Evolutionary conservation across 2,888 invertebrate species (phyloP).

Genomic region (Phyllotreta striolata): DNA sequence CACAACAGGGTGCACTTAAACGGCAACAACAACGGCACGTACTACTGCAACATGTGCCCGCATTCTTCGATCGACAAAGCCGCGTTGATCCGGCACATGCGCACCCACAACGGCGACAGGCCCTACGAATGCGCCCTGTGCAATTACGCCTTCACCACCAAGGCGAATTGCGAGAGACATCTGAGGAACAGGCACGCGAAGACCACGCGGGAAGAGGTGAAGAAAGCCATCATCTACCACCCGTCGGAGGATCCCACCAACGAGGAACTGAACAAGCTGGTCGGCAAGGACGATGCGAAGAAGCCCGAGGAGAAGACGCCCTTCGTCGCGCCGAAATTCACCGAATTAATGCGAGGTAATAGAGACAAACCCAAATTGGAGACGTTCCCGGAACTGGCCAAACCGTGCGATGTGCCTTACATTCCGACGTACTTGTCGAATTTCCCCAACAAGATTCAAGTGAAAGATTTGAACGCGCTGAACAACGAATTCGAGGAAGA

Average conservation of each 20-base stretch:
- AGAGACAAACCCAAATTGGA: slow-evolving; percentile 37
- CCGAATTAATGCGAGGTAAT: slow-evolving; percentile 35
- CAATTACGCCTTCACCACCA: slow-evolving; percentile 95
- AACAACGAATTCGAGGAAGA: slow-evolving; percentile 56
- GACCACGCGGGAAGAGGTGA: slow-evolving; percentile 86
- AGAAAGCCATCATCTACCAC: slow-evolving; percentile 86
- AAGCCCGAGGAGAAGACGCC: slow-evolving; percentile 57
- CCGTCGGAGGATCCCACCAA: slow-evolving; percentile 86
- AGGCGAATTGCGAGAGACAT: slow-evolving; percentile 96
- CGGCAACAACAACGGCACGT: slow-evolving; percentile 78
- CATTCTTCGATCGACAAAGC: slow-evolving; percentile 91
- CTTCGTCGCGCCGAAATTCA: slow-evolving; percentile 55
- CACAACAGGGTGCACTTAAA: slow-evolving; percentile 88
- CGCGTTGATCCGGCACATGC: slow-evolving; percentile 88
- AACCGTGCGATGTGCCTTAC: slow-evolving; percentile 48
- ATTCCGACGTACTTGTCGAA: slow-evolving; percentile 37
- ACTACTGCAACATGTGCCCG: slow-evolving; percentile 92
- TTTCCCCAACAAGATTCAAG: slow-evolving; percentile 54
- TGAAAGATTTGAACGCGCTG: slow-evolving; percentile 70
- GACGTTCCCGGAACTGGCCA: slow-evolving; percentile 47
- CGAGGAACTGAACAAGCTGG: slow-evolving; percentile 70
- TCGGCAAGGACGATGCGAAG: slow-evolving; percentile 65
- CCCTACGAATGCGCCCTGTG: slow-evolving; percentile 96
- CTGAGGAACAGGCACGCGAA: slow-evolving; percentile 90
- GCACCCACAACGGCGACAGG: slow-evolving; percentile 94